A percentile compares a stretch with the other conserved stretches of the same genome.
Conservation (phyloP, 1,140 invertebrate species). For the Cydia amplana region DNA sequence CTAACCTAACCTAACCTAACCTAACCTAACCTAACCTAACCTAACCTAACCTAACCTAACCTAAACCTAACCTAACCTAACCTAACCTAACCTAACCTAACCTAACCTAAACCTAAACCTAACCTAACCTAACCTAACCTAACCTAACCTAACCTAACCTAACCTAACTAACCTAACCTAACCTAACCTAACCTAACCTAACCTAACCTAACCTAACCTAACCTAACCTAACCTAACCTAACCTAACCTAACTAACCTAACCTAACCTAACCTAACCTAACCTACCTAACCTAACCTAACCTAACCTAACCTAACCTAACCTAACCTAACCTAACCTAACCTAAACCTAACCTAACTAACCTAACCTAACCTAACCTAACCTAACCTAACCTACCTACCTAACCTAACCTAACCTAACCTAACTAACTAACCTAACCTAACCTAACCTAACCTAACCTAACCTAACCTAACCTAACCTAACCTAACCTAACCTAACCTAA, state of each 20-base stretch:
- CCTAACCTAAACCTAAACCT: no score
- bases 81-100: slow-evolving; percentile 43
- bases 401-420: no score
- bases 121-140: slow-evolving; percentile 42
- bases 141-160: slow-evolving; percentile 43
- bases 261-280: no score
- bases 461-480: no score
- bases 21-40: slow-evolving; percentile 20
- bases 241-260: slow-evolving; percentile 45
- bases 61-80: no score
- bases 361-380: no score
- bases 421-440: no score
- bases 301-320: slow-evolving; percentile 48
- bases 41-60: slow-evolving; percentile 30
- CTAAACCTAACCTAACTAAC: slow-evolving; percentile 47
- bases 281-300: no score
- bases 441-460: no score
- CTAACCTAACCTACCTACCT: no score
- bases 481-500: no score
- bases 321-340: no score
- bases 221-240: slow-evolving; percentile 45
- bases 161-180: slow-evolving; percentile 40
- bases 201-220: slow-evolving; percentile 46
- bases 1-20: slow-evolving; percentile 5
- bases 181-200: slow-evolving; percentile 43